Percentiles rank a stretch among this genome's conserved stretches.
Evolutionary conservation across 2,797 vertebrate species (phyloP).

Genomic region (Toxotes lorentzi): DNA sequence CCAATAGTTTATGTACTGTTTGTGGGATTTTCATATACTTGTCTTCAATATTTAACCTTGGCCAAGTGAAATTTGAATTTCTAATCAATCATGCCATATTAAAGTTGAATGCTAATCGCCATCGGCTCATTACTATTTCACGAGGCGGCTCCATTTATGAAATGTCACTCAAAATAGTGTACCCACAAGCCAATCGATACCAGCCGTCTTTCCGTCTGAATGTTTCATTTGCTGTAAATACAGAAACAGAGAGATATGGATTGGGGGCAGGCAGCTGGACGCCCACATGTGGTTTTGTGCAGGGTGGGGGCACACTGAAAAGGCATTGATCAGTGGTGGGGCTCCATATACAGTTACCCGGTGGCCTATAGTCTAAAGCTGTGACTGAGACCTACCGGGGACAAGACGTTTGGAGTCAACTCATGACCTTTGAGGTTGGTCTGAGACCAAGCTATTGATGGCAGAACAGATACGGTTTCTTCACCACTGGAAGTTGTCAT

Average conservation of each 20-base stretch:
- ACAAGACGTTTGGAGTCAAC: conserved; percentile 72
- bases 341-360: conserved; percentile 78
- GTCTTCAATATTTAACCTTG: conserved; percentile 72
- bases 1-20: conserved; percentile 47
- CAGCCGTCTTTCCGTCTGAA: conserved; percentile 81
- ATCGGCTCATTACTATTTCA: conserved; percentile 84
- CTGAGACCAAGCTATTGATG: conserved; percentile 78
- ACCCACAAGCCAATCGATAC: conserved; percentile 85
- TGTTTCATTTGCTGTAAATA: conserved; percentile 88
- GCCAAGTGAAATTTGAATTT: conserved; percentile 78
- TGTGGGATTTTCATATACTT: conserved; percentile 48
- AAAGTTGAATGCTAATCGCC: conserved; percentile 82
- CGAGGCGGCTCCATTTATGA: conserved; percentile 80
- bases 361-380: conserved; percentile 57
- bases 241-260: conserved; percentile 84
- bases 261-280: conserved; percentile 73
- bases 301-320: conserved; percentile 75
- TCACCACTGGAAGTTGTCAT: conserved; percentile 73
- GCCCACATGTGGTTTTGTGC: conserved; percentile 79
- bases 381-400: conserved; percentile 65
- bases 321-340: conserved; percentile 82
- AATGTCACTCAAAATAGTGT: conserved; percentile 85
- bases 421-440: conserved; percentile 76
- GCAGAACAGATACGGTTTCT: conserved; percentile 73
- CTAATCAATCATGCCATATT: conserved; percentile 78